These are phyloP conservation scores for Lasioglossum lativentre DNA, from an alignment of 2,888 invertebrate species.

Conservation along the genomic window DNA sequence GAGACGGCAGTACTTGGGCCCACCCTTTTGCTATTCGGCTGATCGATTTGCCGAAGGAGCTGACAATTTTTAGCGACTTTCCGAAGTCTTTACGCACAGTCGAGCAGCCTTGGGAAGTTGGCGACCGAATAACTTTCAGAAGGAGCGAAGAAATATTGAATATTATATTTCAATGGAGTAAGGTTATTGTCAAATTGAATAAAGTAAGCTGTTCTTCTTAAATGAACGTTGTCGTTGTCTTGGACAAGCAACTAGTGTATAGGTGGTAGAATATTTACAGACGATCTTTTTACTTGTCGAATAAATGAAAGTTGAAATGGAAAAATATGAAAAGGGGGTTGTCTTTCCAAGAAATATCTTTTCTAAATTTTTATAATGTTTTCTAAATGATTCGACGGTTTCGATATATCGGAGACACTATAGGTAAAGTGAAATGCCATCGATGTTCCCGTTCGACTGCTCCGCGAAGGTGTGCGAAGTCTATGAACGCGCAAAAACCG, in stretches of 20 bases:
- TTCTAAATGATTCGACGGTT: background rate
- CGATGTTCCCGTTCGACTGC: background rate
- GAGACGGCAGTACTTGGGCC: constrained; percentile 8
- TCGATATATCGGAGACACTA: background rate
- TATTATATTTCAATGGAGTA: background rate
- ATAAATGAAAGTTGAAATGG: no score
- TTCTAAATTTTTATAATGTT: background rate
- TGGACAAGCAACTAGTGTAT: no score
- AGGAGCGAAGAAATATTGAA: background rate
- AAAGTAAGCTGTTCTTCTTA: no score
- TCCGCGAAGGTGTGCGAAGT: background rate
- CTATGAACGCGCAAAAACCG: background rate
- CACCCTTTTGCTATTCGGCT: background rate
- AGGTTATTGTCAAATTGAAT: background rate
- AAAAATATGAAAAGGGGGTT: background rate
- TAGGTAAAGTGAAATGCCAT: background rate
- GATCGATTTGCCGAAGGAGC: background rate
- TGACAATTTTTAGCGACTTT: background rate
- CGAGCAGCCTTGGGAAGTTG: background rate
- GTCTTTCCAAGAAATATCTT: background rate
- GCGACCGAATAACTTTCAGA: background rate
- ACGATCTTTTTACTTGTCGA: no score
- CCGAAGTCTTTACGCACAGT: background rate
- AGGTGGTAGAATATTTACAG: no score
- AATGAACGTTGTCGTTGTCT: no score